phyloP scores from a whole-genome alignment of 2,888 invertebrate genomes.

The Eupithecia inturbata region DNA sequence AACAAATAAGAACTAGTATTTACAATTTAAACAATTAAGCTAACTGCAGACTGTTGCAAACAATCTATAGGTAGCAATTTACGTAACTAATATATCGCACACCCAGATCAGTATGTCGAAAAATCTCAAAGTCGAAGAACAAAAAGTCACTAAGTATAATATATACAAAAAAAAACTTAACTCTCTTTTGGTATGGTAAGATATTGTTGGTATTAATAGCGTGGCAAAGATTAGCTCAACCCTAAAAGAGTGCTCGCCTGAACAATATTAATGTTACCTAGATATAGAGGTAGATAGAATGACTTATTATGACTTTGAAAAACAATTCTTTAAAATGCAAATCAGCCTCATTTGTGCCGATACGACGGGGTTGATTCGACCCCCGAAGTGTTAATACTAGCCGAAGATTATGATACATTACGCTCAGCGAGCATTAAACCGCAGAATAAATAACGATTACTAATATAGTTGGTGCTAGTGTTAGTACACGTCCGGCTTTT shows the following conservation, averaged over 20 bases:
- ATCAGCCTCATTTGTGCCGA: slow-evolving; percentile 45
- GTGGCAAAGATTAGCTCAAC: not conserved
- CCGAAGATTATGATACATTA: slow-evolving; percentile 78
- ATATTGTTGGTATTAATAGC: too few species aligned
- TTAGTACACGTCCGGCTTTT: slow-evolving; percentile 22
- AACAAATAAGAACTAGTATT: too few species aligned
- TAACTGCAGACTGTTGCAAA: too few species aligned
- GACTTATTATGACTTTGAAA: not conserved
- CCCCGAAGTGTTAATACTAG: slow-evolving; percentile 76
- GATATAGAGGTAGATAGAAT: not conserved
- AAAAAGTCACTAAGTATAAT: not conserved
- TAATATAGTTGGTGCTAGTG: slow-evolving; percentile 56
- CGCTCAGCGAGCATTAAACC: slow-evolving; percentile 64
- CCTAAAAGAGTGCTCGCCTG: too few species aligned
- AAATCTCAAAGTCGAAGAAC: not conserved
- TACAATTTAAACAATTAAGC: too few species aligned
- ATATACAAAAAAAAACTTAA: too few species aligned
- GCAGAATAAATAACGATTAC: slow-evolving; percentile 82
- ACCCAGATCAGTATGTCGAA: too few species aligned
- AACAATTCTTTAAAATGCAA: slow-evolving; percentile 32
- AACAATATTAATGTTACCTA: too few species aligned
- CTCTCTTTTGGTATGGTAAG: too few species aligned
- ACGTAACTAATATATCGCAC: too few species aligned
- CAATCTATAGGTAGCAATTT: too few species aligned
- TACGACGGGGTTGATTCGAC: slow-evolving; percentile 57